Percentiles rank a stretch among this genome's conserved stretches.
Conservation (phyloP, 2,797 vertebrate genomes). For the Sebastes trivittatus region DNA sequence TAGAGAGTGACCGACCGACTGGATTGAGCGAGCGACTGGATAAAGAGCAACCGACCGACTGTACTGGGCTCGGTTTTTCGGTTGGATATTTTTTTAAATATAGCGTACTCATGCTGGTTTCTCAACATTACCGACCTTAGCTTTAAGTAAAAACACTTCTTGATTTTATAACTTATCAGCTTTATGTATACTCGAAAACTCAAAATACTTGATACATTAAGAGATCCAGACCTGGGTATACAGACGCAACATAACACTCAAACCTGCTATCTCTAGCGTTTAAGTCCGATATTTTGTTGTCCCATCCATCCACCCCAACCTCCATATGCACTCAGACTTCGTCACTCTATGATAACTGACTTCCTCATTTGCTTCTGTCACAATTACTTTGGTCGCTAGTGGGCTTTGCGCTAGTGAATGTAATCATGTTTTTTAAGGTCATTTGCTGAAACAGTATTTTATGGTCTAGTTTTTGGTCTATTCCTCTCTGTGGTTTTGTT, state of each 20-base stretch:
- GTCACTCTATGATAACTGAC: neutral
- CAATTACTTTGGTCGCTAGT: neutral
- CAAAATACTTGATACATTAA: neutral
- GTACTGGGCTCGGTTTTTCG: no score
- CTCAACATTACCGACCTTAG: no score
- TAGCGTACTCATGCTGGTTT: no score
- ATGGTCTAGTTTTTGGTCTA: slow-evolving; percentile 1
- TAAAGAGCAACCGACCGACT: no score
- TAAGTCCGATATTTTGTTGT: neutral
- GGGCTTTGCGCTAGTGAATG: neutral
- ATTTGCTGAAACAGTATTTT: neutral
- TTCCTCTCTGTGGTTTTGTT: slow-evolving; percentile 27
- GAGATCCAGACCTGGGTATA: neutral
- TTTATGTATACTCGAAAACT: no score
- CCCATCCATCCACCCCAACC: neutral
- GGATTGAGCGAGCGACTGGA: no score
- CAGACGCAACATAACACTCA: neutral
- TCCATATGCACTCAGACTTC: neutral
- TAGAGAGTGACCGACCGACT: no score
- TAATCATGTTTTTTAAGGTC: neutral
- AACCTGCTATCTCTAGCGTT: neutral
- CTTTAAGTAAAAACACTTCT: neutral
- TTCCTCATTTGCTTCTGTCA: neutral
- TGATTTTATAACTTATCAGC: neutral
- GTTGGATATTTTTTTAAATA: no score